Percentiles rank a stretch among this genome's conserved stretches.
phyloP scores from a whole-genome alignment of 2,113 vertebrate genomes.

The Dasyprocta punctata region DNA sequence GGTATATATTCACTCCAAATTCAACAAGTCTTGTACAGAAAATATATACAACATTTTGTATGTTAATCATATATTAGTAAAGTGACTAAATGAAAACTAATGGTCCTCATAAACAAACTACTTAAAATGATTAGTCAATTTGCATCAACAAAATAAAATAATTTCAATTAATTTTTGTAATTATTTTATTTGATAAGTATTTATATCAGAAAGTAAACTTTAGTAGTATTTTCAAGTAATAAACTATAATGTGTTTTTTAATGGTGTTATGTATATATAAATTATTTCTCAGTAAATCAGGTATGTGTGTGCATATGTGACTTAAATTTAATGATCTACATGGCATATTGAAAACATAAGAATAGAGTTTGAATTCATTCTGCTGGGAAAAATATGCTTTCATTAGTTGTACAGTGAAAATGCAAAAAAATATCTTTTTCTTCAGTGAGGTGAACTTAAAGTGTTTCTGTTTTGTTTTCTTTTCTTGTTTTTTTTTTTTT shows the following conservation, averaged over 20 bases:
- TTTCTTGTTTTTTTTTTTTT: too few relatives aligned
- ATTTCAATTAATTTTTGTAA: neutral
- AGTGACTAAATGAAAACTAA: neutral
- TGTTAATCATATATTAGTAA: neutral
- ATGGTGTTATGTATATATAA: neutral
- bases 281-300: neutral
- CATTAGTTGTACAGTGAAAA: slow-evolving; percentile 16
- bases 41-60: neutral
- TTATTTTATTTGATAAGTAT: neutral
- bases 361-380: neutral
- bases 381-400: neutral
- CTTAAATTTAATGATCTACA: slow-evolving; percentile 16
- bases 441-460: neutral
- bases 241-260: neutral
- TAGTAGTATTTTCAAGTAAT: slow-evolving; percentile 14
- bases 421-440: neutral
- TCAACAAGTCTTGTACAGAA: neutral
- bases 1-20: neutral
- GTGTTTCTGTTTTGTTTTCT: too few relatives aligned
- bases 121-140: neutral
- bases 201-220: neutral
- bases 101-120: neutral
- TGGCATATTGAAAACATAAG: neutral
- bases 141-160: neutral
- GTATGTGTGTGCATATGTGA: neutral